These are phyloP conservation scores for Periophthalmus magnuspinnatus DNA, from an alignment of 2,797 vertebrate genomes.

Conservation along the genomic window DNA sequence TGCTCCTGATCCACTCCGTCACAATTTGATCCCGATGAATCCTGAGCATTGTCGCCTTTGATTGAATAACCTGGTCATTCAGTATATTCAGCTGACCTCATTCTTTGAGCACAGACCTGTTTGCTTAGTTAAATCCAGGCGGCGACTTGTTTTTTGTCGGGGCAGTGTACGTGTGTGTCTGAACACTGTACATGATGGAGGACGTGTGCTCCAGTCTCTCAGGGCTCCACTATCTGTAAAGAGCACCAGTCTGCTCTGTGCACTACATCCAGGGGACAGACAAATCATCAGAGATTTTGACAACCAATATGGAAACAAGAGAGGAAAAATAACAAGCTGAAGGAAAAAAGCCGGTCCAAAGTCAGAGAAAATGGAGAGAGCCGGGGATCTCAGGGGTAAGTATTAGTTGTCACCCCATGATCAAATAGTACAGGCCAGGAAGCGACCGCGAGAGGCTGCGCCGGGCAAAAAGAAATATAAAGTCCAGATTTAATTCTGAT, in stretches of 20 bases:
- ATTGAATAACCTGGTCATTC: no score
- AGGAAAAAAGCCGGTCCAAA: conserved; percentile 58
- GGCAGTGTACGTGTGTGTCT: no score
- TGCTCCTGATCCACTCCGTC: no score
- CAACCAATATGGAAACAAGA: conserved; percentile 79
- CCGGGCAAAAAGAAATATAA: conserved; percentile 93
- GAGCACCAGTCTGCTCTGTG: conserved; percentile 31
- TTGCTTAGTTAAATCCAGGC: no score
- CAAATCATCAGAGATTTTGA: conserved; percentile 83
- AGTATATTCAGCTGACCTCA: no score
- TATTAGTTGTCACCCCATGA: conserved; percentile 92
- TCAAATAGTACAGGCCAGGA: conserved; percentile 86
- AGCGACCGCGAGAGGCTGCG: conserved; percentile 79
- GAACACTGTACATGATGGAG: no score
- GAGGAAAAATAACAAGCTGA: conserved; percentile 56
- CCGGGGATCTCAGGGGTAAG: conserved; percentile 83
- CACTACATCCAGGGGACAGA: conserved; percentile 63
- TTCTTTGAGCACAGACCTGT: no score
- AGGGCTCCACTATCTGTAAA: conserved; percentile 45
- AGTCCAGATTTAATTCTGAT: conserved; percentile 99
- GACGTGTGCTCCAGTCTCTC: conserved; percentile 19
- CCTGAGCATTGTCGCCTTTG: no score
- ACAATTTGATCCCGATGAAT: no score
- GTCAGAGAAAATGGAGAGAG: conserved; percentile 73
- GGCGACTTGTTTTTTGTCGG: no score